Evolutionary conservation across 2,797 vertebrate genomes (phyloP), one percentile per base, ranked within the genome.

Genomic region (Cygnus olor): DNA sequence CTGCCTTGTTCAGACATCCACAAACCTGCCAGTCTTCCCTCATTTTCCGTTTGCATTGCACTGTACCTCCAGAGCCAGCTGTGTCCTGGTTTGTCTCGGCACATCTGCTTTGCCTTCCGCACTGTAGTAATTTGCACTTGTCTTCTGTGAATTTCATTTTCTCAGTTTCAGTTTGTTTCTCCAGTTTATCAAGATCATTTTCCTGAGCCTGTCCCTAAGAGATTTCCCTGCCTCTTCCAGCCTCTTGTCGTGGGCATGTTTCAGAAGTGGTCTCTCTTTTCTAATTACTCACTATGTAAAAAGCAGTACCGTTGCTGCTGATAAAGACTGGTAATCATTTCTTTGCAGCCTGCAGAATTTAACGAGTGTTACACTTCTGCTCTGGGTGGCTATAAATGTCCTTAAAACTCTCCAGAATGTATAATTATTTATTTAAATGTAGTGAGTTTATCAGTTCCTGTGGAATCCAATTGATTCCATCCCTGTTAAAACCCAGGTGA

Each of bases 361-460:
- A 78, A 58, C 9, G 2, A 88, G 71, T 47, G 84, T 56, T 87
- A 72, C 24, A 47, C 36, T 90, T 68, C 68, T 85, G 40, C 78
- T 64, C 83, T 76, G 38, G 69, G 65, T 80, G 12, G 58, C 69
- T 80, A 4, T 24, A 87, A 96, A 85, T 1, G 2, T 18, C 54
- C 72, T 71, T 85, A 17, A 94, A 69, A 89, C 71, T 63, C 88
- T 94, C 71, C 58, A 72, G 68, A 80, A 90, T 24, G 2, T 87
- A 32, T 44, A 85, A 76, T 93, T 93, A 89, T 94, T 93, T 97
- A 89, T 96, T 94, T 87, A 86, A 94, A 89, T 89, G 42, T 44
- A 89, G 28, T 0, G 1, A n/a, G 63, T 85, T 89, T 80, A 93
- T 93, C 0, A 25, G 44, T 94, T 94, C 69, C 57, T 36, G 45